Conservation (phyloP, 1,140 invertebrate genomes). For the Drosophila navojoa region DNA sequence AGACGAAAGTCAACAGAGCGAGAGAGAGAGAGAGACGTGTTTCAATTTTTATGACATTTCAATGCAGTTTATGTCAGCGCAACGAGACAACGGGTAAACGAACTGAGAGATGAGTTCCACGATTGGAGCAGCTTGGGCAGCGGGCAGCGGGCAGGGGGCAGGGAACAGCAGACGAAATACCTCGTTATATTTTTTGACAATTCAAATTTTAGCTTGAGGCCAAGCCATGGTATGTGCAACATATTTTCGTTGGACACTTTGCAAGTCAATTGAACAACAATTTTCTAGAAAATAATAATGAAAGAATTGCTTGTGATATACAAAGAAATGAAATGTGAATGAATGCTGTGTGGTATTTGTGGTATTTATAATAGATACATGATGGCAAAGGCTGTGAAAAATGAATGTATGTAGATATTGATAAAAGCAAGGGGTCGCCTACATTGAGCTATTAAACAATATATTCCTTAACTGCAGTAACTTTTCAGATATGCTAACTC, state of each 20-base stretch:
- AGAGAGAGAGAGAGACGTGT: constrained; percentile 51
- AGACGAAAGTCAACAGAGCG: constrained; percentile 19
- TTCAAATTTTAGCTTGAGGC: constrained; percentile 64
- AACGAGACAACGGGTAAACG: constrained; percentile 51
- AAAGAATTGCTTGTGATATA: neutral
- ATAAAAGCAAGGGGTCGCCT: too few relatives aligned
- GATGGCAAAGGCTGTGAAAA: too few relatives aligned
- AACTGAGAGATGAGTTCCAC: constrained; percentile 15
- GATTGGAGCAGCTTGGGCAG: neutral
- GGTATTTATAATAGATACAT: too few relatives aligned
- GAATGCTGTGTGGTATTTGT: too few relatives aligned
- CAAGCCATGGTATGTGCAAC: constrained; percentile 14
- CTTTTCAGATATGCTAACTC: too few relatives aligned
- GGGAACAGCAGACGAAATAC: constrained; percentile 4
- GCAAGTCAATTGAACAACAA: constrained; percentile 65
- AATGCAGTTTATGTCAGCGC: constrained; percentile 75
- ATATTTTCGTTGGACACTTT: constrained; percentile 60
- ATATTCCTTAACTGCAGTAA: too few relatives aligned
- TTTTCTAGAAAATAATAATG: neutral
- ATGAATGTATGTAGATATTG: too few relatives aligned
- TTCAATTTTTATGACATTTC: constrained; percentile 78
- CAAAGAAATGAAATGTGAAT: too few relatives aligned
- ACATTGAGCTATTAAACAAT: too few relatives aligned
- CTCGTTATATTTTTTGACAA: constrained; percentile 75
- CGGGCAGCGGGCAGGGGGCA: neutral